Evolutionary conservation across 2,797 vertebrate species (phyloP), one percentile per base, ranked within the genome.

Genomic region (Lepus oiostolus): DNA sequence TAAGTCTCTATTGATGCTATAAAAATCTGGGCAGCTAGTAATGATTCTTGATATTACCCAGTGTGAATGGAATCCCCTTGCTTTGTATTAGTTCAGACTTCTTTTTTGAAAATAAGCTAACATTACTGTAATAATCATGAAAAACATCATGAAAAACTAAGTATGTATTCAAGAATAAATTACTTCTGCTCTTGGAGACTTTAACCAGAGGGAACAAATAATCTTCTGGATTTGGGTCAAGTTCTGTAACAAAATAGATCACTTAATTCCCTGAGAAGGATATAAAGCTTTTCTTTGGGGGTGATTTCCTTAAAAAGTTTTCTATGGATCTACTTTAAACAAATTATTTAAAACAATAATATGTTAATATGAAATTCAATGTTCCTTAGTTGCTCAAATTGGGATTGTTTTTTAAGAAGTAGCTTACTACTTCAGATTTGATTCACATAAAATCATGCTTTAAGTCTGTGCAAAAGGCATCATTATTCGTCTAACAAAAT

Each of bases 61-160:
- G 24, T 76, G 62, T n/a, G 7, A 91, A 82, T 75, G 42, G 32
- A 94, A 91, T 94, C 26, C 67, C 11, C 81, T 62, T 16, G 68
- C 42, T 81, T 19, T 84, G 9, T 85, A 70, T 95, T 75, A 89
- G 70, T 84, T 76, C 54, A 93, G 10, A 79, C 7, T 63, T 85
- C 47, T 24, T 52, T 90, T 94, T 75, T 90, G 19, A 9, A 89
- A 92, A 93, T 94, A 92, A 83, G 58, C 2, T 80, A 65, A 1
- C 9, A 65, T 88, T 88, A 88, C 14, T 50, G 77, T 88, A 95
- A 93, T 85, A 93, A 91, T 12, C 22, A 91, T 88, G 17, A 83
- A 87, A 96, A 86, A 91, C 17, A 92, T 89, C 50, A 86, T 84
- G 93, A 95, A 83, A 79, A 91, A 91, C 62, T 77, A 42, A 82